Evolutionary conservation across 2,797 vertebrate species (phyloP).

Genomic region (Pristis pectinata): DNA sequence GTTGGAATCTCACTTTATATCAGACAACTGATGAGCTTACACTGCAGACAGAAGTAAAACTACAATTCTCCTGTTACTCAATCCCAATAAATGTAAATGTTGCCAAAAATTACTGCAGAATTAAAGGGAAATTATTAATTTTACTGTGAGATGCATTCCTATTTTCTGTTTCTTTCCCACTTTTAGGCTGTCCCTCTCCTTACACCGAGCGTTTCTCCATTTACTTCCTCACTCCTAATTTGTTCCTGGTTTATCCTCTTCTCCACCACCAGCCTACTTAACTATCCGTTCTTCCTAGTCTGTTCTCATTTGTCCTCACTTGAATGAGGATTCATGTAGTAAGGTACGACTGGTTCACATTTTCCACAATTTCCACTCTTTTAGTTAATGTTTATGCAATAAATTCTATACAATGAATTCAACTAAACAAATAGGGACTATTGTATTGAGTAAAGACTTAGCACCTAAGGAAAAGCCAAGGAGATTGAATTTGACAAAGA

Average conservation of each 20-base stretch:
- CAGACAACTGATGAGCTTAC: constrained; percentile 14
- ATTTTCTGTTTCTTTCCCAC: background rate
- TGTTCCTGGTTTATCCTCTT: background rate
- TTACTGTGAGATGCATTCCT: background rate
- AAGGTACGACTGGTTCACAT: background rate
- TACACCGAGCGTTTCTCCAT: background rate
- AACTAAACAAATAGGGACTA: no score
- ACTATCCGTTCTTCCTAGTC: background rate
- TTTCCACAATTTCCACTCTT: background rate
- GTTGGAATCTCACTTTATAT: background rate
- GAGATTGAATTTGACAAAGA: no score
- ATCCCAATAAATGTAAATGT: constrained; percentile 7
- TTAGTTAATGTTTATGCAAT: background rate
- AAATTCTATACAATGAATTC: background rate
- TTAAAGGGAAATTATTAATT: background rate
- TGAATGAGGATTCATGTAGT: background rate
- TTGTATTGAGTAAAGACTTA: no score
- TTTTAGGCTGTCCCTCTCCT: background rate
- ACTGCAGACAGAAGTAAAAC: background rate
- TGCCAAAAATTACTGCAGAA: background rate
- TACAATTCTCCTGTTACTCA: background rate
- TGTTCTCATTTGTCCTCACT: background rate
- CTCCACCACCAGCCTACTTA: no score
- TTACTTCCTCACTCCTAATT: background rate
- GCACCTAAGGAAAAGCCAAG: no score